A percentile compares a stretch with the other conserved stretches of the same genome.
Evolutionary conservation across 2,113 vertebrate genomes (phyloP).

Genomic region (Diadophis punctatus): DNA sequence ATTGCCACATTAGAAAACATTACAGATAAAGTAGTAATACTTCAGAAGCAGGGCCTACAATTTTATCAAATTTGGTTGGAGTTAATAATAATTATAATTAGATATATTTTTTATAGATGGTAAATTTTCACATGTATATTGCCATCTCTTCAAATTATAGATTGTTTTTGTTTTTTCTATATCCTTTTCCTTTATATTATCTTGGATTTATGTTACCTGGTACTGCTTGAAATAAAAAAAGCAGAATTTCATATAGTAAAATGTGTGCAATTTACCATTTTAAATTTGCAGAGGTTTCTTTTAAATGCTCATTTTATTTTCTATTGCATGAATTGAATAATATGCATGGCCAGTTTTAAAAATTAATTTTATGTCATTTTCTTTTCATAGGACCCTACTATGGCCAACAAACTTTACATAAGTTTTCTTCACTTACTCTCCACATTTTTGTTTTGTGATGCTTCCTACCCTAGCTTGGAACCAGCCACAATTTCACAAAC

Average conservation of each 20-base stretch:
- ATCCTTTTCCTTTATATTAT: not conserved
- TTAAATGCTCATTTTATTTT: not conserved
- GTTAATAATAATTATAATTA: not conserved
- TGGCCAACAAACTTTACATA: constrained; percentile 50
- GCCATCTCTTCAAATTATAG: not conserved
- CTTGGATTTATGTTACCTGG: not conserved
- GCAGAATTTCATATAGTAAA: not conserved
- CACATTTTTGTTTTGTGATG: constrained; percentile 50
- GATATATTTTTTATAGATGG: not conserved
- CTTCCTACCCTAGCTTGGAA: constrained; percentile 57
- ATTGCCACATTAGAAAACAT: not conserved
- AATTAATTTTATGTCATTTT: not conserved
- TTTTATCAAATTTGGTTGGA: not conserved
- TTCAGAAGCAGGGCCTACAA: not conserved
- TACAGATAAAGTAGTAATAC: not conserved
- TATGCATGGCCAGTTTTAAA: fast-evolving
- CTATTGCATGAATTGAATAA: fast-evolving
- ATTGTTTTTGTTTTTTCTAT: not conserved
- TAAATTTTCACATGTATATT: not conserved
- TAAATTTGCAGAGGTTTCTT: not conserved
- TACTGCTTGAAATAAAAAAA: not conserved
- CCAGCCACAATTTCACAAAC: constrained; percentile 59
- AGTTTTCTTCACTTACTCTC: constrained; percentile 50
- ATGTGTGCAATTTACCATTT: not conserved
- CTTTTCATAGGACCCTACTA: constrained; percentile 51